Conservation (phyloP, 2,888 invertebrate genomes). For the Cylindroiulus punctatus region DNA sequence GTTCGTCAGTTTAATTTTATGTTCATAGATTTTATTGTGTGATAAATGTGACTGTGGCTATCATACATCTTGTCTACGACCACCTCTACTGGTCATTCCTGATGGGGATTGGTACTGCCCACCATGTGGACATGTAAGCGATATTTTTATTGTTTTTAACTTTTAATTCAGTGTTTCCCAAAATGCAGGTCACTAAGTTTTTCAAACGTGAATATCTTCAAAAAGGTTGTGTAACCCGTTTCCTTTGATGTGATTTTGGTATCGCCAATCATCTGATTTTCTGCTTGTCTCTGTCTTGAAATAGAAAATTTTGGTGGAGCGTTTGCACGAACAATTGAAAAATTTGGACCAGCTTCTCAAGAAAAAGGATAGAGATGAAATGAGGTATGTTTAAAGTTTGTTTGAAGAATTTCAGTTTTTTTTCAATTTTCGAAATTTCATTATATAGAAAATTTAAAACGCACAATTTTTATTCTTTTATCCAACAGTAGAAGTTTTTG, state of each 20-base stretch:
- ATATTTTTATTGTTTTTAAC: background rate
- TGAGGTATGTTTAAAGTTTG: constrained; percentile 66
- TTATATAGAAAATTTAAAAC: too few relatives aligned
- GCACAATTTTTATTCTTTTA: too few relatives aligned
- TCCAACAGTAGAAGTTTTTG: too few relatives aligned
- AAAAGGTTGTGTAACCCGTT: too few relatives aligned
- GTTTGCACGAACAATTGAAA: constrained; percentile 78
- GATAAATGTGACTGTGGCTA: constrained; percentile 95
- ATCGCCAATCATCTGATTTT: background rate
- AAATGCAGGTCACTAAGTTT: too few relatives aligned
- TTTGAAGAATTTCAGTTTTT: too few relatives aligned
- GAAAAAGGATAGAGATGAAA: constrained; percentile 76
- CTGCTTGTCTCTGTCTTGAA: constrained; percentile 24
- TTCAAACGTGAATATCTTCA: too few relatives aligned
- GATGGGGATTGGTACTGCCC: constrained; percentile 99
- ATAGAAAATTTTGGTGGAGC: constrained; percentile 75
- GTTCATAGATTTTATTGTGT: constrained; percentile 84
- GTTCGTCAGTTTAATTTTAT: background rate
- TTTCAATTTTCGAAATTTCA: too few relatives aligned
- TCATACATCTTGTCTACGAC: constrained; percentile 95
- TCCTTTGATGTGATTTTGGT: too few relatives aligned
- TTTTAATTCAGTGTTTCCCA: too few relatives aligned
- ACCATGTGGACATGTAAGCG: constrained; percentile 90
- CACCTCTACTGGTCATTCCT: constrained; percentile 91
- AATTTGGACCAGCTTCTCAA: constrained; percentile 65